Conservation (phyloP, 2,797 vertebrate genomes). For the Masticophis lateralis region DNA sequence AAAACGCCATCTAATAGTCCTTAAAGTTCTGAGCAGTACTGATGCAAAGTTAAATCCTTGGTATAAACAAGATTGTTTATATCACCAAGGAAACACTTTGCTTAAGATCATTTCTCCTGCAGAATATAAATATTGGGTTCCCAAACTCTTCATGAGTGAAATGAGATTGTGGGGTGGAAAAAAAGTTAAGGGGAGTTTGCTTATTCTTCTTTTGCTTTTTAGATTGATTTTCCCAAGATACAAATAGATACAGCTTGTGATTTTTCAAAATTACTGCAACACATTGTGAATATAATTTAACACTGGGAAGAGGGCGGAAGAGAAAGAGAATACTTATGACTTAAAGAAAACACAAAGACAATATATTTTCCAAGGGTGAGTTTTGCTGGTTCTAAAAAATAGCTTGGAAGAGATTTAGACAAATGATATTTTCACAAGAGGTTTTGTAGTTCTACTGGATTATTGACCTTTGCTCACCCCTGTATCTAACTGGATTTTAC, state of each 20-base stretch:
- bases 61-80: conserved; percentile 40
- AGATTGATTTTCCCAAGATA: conserved; percentile 32
- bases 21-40: not conserved
- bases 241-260: conserved; percentile 50
- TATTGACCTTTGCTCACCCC: conserved; percentile 50
- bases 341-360: conserved; percentile 1
- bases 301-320: not conserved
- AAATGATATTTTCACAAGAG: conserved; percentile 53
- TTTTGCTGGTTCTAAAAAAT: conserved; percentile 31
- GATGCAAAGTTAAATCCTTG: conserved; percentile 36
- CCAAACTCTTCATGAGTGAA: conserved; percentile 66
- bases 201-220: not conserved
- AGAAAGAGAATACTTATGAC: not conserved
- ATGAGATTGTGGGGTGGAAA: conserved; percentile 59
- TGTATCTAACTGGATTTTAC: conserved; percentile 18
- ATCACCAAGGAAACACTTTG: conserved; percentile 51
- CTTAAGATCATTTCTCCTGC: conserved; percentile 45
- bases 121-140: conserved; percentile 58
- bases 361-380: conserved; percentile 39
- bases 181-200: conserved; percentile 55
- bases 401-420: conserved; percentile 30
- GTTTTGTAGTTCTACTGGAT: conserved; percentile 58
- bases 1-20: not conserved
- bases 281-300: conserved; percentile 49
- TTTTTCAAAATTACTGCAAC: conserved; percentile 47